Evolutionary conservation across 2,888 invertebrate genomes (phyloP).

Genomic region (Automeris io): DNA sequence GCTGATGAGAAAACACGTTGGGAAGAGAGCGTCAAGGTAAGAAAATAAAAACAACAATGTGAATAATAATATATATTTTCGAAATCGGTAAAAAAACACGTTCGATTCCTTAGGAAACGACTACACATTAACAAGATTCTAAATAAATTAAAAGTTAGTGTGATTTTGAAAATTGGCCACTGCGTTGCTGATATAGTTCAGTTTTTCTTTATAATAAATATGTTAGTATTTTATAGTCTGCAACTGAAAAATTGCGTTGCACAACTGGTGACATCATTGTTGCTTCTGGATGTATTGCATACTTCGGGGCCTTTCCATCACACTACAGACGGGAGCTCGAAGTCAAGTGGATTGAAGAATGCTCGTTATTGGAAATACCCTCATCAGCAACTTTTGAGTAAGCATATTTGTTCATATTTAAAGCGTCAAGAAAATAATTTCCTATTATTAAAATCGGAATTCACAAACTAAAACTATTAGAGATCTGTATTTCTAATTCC

Average conservation of each 20-base stretch:
- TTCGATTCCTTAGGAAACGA: no score
- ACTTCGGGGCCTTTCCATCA: conserved; percentile 92
- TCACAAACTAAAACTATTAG: no score
- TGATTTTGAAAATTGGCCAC: no score
- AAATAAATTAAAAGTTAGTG: no score
- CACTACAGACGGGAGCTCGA: conserved; percentile 82
- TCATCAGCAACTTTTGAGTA: conserved; percentile 82
- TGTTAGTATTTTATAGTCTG: conserved; percentile 66
- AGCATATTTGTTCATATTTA: conserved; percentile 17
- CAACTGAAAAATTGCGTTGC: conserved; percentile 82
- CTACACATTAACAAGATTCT: no score
- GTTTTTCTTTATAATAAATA: no score
- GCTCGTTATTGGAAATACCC: conserved; percentile 81
- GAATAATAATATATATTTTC: not conserved
- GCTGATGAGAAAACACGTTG: conserved; percentile 92
- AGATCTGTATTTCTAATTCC: no score
- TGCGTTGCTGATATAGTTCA: no score
- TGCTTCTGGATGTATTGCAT: conserved; percentile 92
- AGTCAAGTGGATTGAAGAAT: conserved; percentile 81
- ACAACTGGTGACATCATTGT: conserved; percentile 92
- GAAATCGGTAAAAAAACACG: no score
- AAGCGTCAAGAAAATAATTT: no score
- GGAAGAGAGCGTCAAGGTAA: conserved; percentile 83
- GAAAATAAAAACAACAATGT: not conserved
- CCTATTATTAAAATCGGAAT: no score